These are phyloP conservation scores for Hetaerina americana DNA, from an alignment of 1,140 invertebrate species.

Conservation along the genomic window DNA sequence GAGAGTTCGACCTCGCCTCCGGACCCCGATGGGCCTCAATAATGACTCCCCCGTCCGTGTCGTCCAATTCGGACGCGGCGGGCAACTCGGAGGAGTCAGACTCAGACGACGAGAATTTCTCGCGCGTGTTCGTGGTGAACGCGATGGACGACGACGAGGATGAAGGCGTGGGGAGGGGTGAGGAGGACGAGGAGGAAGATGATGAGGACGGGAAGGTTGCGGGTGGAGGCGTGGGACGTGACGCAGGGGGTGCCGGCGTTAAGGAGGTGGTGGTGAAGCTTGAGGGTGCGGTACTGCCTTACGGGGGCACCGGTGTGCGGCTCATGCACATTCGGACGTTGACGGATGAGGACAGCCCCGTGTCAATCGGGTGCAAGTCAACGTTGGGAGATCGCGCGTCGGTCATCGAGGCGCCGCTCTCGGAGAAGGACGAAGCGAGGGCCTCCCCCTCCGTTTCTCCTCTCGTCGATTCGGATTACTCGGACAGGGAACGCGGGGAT, in stretches of 20 bases:
- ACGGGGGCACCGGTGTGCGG: background rate
- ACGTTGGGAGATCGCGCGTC: background rate
- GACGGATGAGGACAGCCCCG: background rate
- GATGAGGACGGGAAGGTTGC: background rate
- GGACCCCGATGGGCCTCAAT: background rate
- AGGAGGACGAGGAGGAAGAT: background rate
- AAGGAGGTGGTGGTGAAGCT: background rate
- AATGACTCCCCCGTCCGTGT: background rate
- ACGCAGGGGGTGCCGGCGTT: background rate
- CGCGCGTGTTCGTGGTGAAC: constrained; percentile 60
- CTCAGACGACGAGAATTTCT: constrained; percentile 31
- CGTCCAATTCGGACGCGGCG: background rate
- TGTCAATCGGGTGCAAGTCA: background rate
- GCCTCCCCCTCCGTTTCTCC: background rate
- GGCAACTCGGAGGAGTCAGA: constrained; percentile 3
- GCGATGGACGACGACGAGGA: constrained; percentile 15
- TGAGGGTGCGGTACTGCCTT: background rate
- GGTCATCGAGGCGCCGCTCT: background rate
- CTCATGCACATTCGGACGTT: background rate
- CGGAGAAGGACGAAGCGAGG: background rate
- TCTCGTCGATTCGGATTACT: too few species aligned
- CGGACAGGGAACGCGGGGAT: too few species aligned
- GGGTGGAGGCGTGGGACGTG: background rate
- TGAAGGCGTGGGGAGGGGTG: background rate
- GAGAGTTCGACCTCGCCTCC: background rate